Evolutionary conservation across 2,113 vertebrate genomes (phyloP).

Genomic region (Chrysochloris asiatica): DNA sequence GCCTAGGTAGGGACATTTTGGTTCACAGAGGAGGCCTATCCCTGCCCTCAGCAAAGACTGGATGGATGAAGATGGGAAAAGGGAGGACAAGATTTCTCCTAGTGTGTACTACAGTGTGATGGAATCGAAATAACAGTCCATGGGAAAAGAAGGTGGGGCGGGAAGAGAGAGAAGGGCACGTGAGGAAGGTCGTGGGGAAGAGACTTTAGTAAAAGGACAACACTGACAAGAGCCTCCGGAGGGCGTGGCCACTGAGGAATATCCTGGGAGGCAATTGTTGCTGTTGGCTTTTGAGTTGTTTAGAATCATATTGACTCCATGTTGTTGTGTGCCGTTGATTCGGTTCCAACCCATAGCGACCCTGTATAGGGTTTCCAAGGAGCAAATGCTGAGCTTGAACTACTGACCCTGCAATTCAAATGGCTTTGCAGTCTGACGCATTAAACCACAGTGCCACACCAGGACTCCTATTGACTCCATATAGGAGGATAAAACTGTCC

Average conservation of each 20-base stretch:
- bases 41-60: not conserved
- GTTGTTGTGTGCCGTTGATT: not conserved
- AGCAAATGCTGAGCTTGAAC: too few species aligned
- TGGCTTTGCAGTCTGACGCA: too few species aligned
- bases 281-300: too few species aligned
- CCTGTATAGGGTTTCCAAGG: too few species aligned
- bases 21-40: not conserved
- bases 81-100: not conserved
- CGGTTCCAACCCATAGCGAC: not conserved
- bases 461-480: too few species aligned
- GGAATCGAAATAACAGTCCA: not conserved
- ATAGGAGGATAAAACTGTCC: too few species aligned
- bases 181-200: not conserved
- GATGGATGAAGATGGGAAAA: not conserved
- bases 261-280: not conserved
- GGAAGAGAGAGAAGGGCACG: not conserved
- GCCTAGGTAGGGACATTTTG: too few species aligned
- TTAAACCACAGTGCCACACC: too few species aligned
- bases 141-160: not conserved
- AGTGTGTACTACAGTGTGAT: not conserved
- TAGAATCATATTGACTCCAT: not conserved
- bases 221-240: not conserved
- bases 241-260: not conserved
- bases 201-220: not conserved
- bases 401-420: too few species aligned